phyloP scores from a whole-genome alignment of 2,113 vertebrate species.

The Cryptotis parvus region DNA sequence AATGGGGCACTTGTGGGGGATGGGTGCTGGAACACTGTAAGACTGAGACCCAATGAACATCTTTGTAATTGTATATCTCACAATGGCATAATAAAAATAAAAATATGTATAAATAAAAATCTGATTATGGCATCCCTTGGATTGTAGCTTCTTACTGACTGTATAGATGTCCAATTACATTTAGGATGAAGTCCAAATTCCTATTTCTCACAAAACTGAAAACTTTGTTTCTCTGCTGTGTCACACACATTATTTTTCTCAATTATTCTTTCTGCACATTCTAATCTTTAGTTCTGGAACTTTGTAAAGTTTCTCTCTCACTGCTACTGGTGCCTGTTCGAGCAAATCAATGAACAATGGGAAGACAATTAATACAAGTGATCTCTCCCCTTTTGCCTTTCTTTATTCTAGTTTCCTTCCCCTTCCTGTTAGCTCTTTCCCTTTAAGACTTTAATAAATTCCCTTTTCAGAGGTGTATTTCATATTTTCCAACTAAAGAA shows the following conservation, averaged over 20 bases:
- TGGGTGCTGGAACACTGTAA: no score
- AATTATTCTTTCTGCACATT: neutral
- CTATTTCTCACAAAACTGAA: neutral
- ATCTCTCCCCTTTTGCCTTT: no score
- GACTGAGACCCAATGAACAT: no score
- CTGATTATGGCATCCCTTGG: neutral
- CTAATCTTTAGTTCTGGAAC: neutral
- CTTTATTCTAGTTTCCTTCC: no score
- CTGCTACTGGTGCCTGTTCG: no score
- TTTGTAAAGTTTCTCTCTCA: neutral
- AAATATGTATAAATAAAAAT: neutral
- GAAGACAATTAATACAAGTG: no score
- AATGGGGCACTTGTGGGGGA: no score
- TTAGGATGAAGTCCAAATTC: conserved; percentile 3
- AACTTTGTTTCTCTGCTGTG: neutral
- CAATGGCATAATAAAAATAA: no score
- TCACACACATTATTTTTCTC: neutral
- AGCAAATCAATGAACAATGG: no score
- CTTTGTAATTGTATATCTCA: no score
- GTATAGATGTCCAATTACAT: neutral
- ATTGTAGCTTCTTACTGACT: neutral
- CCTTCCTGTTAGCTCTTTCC: neutral
- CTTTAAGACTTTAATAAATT: neutral
- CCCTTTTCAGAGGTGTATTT: neutral
- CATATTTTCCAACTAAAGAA: neutral